phyloP scores from a whole-genome alignment of 2,888 invertebrate species.

The Cartodere bifasciata region DNA sequence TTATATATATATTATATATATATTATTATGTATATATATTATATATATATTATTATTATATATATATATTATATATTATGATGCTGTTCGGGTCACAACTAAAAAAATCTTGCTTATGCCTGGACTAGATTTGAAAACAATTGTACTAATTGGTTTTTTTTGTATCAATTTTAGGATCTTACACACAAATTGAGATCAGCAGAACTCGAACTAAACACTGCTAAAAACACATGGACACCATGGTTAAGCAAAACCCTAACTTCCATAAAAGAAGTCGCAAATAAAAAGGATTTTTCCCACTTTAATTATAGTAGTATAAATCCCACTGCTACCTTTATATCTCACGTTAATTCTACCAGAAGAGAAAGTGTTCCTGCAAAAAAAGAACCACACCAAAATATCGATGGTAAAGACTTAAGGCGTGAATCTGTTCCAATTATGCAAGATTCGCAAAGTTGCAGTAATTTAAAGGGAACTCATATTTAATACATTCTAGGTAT shows the following conservation, averaged over 20 bases:
- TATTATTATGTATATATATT: too few relatives aligned
- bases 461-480: conserved; percentile 23
- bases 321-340: conserved; percentile 30
- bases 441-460: conserved; percentile 36
- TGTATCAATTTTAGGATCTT: conserved; percentile 54
- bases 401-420: conserved; percentile 17
- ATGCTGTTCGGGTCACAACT: neutral
- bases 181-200: conserved; percentile 81
- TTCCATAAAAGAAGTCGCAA: conserved; percentile 60
- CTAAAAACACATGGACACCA: conserved; percentile 70
- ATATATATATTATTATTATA: too few relatives aligned
- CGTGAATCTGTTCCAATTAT: conserved; percentile 31
- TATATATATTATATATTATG: conserved; percentile 1
- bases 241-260: conserved; percentile 91
- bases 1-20: too few relatives aligned
- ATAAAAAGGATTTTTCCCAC: conserved; percentile 39
- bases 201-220: conserved; percentile 58
- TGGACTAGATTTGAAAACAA: neutral
- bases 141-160: conserved; percentile 3
- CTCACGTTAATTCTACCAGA: conserved; percentile 31
- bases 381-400: conserved; percentile 19
- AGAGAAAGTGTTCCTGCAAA: conserved; percentile 37
- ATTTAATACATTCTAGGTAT: too few relatives aligned
- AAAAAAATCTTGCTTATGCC: neutral
- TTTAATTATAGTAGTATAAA: conserved; percentile 26